These are phyloP conservation scores for Lasioglossum morio DNA, from an alignment of 2,888 invertebrate species.

Conservation along the genomic window DNA sequence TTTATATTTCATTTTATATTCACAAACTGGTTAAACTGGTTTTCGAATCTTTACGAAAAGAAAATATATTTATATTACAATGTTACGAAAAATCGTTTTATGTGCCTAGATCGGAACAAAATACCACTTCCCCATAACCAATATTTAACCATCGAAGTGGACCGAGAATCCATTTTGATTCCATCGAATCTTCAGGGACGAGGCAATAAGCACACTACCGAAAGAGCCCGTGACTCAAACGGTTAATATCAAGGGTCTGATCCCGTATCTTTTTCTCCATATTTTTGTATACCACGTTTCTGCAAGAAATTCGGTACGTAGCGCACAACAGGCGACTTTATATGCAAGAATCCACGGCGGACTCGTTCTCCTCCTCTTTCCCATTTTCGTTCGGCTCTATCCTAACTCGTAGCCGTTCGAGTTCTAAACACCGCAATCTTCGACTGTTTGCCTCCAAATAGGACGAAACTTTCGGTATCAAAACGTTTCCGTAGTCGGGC, in stretches of 20 bases:
- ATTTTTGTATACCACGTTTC: neutral
- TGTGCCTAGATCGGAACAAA: neutral
- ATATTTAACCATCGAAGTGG: neutral
- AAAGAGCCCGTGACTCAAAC: neutral
- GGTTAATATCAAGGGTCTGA: neutral
- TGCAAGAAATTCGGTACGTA: neutral
- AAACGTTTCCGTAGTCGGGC: slow-evolving; percentile 33
- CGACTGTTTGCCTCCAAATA: slow-evolving; percentile 33
- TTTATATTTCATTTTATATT: neutral
- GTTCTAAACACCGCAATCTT: slow-evolving; percentile 44
- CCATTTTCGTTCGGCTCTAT: neutral
- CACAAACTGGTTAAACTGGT: neutral
- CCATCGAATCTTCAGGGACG: neutral
- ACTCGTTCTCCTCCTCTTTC: neutral
- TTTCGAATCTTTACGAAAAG: neutral
- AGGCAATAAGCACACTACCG: neutral
- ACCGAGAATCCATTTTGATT: neutral
- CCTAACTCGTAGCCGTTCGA: slow-evolving; percentile 3
- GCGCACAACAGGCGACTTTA: neutral
- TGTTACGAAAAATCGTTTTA: too few relatives aligned
- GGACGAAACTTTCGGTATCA: slow-evolving; percentile 51
- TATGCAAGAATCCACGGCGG: neutral
- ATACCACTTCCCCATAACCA: neutral
- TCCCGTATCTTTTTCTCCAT: slow-evolving; percentile 1
- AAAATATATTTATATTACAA: neutral